These are phyloP conservation scores for Carettochelys insculpta DNA, from an alignment of 2,113 vertebrate genomes.

Conservation along the genomic window DNA sequence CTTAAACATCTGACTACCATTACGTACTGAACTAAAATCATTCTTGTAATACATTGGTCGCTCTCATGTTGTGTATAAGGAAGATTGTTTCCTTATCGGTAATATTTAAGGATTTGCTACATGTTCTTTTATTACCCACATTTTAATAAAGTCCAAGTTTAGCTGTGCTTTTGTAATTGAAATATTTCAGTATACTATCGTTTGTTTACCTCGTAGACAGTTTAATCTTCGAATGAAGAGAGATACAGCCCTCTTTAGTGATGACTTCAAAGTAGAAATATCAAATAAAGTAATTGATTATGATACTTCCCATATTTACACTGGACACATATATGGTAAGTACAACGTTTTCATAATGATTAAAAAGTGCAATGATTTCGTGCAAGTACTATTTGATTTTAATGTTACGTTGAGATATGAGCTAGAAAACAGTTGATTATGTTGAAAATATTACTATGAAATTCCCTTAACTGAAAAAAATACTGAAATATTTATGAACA, in stretches of 20 bases:
- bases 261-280: constrained; percentile 89
- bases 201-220: constrained; percentile 77
- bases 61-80: not conserved
- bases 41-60: not conserved
- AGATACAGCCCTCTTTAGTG: constrained; percentile 89
- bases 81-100: not conserved
- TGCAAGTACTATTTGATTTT: not conserved
- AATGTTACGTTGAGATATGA: not conserved
- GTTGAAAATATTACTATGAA: not conserved
- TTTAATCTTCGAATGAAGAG: constrained; percentile 96
- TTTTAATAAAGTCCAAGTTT: not conserved
- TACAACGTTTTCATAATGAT: constrained; percentile 15
- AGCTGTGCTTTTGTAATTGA: not conserved
- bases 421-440: not conserved
- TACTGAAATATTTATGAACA: not conserved
- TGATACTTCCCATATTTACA: constrained; percentile 98
- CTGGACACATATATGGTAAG: constrained; percentile 94
- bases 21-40: not conserved
- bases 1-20: not conserved
- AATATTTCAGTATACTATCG: constrained; percentile 11
- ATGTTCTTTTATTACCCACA: not conserved
- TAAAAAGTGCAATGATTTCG: not conserved
- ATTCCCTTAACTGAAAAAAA: not conserved
- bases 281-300: constrained; percentile 83
- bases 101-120: not conserved